phyloP scores from a whole-genome alignment of 64 coral and sea anemone genomes.

The Montipora foliosa region DNA sequence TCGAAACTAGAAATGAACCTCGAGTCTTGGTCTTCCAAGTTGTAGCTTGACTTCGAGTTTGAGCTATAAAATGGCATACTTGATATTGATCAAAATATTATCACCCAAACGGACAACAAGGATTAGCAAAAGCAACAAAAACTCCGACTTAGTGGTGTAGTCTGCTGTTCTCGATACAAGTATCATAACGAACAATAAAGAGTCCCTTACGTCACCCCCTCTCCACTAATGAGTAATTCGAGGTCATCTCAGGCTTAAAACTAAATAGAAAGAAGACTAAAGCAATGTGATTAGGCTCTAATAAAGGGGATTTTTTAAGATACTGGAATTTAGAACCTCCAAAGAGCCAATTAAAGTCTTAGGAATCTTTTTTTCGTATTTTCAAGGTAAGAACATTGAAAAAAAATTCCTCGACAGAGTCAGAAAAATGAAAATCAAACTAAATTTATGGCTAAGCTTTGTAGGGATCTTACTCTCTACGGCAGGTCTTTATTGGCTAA shows the following conservation, averaged over 20 bases:
- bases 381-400: neutral
- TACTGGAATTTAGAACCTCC: conserved; percentile 1
- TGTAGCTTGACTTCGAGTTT: no score
- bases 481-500: neutral
- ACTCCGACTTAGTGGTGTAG: no score
- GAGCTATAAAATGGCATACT: no score
- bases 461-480: neutral
- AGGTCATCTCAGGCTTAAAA: neutral
- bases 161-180: neutral
- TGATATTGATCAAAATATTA: no score
- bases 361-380: neutral
- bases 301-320: neutral
- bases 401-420: neutral
- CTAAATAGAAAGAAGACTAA: neutral
- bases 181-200: no score
- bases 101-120: no score
- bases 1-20: no score
- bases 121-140: no score
- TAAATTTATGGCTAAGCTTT: no score
- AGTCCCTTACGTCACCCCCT: neutral
- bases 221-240: neutral
- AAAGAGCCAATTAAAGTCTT: conserved; percentile 8
- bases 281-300: neutral
- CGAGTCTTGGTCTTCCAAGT: no score
- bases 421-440: no score